Conservation (phyloP, 2,113 vertebrate genomes). For the Corynorhinus townsendii region DNA sequence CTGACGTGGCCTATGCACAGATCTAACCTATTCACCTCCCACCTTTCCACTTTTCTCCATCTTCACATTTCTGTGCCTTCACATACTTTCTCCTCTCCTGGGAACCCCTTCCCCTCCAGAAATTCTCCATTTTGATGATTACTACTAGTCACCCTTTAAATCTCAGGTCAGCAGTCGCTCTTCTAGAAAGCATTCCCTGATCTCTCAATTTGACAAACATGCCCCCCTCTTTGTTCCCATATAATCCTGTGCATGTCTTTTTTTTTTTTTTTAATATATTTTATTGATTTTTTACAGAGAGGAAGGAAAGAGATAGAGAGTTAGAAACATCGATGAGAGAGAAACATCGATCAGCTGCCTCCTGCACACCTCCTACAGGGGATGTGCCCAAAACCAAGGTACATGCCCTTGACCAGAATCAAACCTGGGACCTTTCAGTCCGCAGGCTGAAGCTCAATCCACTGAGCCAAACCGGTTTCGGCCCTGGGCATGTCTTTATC, state of each 20-base stretch:
- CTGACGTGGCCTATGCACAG: not conserved
- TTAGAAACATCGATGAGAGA: too few relatives aligned
- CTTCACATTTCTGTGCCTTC: not conserved
- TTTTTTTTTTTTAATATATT: too few relatives aligned
- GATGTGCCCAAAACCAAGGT: too few relatives aligned
- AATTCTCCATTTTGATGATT: not conserved
- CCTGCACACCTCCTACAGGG: too few relatives aligned
- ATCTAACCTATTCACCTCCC: not conserved
- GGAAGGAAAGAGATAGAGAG: too few relatives aligned
- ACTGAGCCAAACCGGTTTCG: too few relatives aligned
- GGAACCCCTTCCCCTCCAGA: accelerated
- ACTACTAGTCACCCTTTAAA: not conserved
- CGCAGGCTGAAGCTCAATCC: too few relatives aligned
- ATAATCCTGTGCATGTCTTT: not conserved
- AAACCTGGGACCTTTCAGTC: too few relatives aligned
- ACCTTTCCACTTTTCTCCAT: not conserved
- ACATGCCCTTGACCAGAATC: too few relatives aligned
- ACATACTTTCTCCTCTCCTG: not conserved
- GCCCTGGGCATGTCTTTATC: not conserved
- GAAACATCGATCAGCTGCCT: too few relatives aligned
- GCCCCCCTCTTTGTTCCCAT: not conserved
- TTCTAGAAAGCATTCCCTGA: not conserved
- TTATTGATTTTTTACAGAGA: too few relatives aligned
- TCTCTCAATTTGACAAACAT: not conserved
- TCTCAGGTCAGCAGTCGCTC: not conserved